A percentile compares a stretch with the other conserved stretches of the same genome.
Evolutionary conservation across 2,797 vertebrate genomes (phyloP).

Genomic region (Rousettus madagascariensis): DNA sequence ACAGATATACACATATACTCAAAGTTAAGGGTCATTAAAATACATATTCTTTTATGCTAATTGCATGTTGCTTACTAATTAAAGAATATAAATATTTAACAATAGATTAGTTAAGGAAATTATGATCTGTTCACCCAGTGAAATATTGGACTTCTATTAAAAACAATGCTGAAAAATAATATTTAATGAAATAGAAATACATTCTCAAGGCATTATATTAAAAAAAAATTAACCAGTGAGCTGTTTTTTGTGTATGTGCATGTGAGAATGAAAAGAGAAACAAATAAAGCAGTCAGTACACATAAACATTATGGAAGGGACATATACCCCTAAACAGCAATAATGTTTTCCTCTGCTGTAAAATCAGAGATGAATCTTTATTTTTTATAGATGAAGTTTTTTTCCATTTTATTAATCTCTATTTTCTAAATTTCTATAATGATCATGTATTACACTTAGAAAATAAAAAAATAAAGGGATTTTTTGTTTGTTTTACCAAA

Average conservation of each 20-base stretch:
- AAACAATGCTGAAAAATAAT: background rate
- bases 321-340: background rate
- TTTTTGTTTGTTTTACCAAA: background rate
- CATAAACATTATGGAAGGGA: background rate
- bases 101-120: slow-evolving; percentile 10
- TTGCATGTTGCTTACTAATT: background rate
- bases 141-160: background rate
- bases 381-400: background rate
- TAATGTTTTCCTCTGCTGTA: background rate
- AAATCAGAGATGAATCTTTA: background rate
- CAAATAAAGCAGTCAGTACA: background rate
- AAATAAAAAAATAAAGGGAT: background rate
- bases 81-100: background rate
- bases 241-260: background rate
- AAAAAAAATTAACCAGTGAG: background rate
- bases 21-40: background rate
- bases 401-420: background rate
- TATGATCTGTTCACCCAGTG: background rate
- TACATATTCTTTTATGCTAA: background rate
- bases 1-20: background rate
- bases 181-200: background rate
- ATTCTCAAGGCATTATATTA: background rate
- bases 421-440: background rate
- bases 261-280: background rate
- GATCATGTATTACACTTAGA: background rate